These are phyloP conservation scores for Aphrocallistes beatrix DNA, from an alignment of 37 sponge, comb jelly and placozoan species.

Conservation along the genomic window DNA sequence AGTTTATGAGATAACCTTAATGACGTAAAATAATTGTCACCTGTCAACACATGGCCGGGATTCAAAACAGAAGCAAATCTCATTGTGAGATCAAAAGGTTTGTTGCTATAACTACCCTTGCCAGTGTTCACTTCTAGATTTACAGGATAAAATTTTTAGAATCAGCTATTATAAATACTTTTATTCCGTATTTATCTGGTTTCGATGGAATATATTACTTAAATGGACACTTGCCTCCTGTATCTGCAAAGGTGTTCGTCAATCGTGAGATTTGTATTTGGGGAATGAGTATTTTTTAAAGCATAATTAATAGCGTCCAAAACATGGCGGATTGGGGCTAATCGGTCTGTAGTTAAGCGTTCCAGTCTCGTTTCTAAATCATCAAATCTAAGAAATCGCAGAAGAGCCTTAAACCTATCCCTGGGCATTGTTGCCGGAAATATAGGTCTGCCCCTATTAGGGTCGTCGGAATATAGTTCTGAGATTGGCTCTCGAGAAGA, in stretches of 20 bases:
- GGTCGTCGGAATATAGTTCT: background rate
- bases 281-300: background rate
- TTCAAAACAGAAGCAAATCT: background rate
- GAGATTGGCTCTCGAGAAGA: background rate
- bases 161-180: background rate
- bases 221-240: background rate
- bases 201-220: background rate
- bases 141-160: background rate
- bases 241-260: background rate
- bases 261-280: background rate
- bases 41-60: background rate
- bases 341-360: background rate
- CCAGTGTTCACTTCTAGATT: background rate
- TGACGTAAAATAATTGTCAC: slow-evolving; percentile 4
- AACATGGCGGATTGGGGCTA: background rate
- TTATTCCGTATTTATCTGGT: background rate
- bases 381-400: slow-evolving; percentile 16
- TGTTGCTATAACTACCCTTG: background rate
- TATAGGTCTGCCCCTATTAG: background rate
- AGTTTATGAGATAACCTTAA: background rate
- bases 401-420: background rate
- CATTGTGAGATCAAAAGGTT: background rate
- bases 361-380: background rate
- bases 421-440: background rate
- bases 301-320: background rate